Percentiles rank a stretch among this genome's conserved stretches.
Conservation (phyloP, 2,797 vertebrate genomes). For the Prionace glauca region DNA sequence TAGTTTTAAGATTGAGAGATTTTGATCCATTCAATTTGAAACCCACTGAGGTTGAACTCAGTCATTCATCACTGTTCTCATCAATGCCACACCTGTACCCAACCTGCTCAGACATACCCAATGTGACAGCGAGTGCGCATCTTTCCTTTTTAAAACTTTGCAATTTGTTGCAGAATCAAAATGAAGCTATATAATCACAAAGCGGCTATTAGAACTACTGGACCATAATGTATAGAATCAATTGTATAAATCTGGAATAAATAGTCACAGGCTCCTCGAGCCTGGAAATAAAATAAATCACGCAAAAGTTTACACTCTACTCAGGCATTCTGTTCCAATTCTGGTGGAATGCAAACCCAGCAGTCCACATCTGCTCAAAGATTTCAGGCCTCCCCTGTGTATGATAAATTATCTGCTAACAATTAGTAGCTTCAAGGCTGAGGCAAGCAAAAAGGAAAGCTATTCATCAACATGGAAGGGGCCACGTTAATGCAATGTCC, state of each 20-base stretch:
- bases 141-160: background rate
- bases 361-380: conserved; percentile 1
- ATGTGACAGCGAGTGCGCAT: background rate
- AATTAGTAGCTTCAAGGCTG: conserved; percentile 30
- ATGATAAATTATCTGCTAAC: conserved; percentile 9
- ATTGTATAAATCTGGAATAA: background rate
- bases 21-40: background rate
- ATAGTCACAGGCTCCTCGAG: background rate
- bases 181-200: background rate
- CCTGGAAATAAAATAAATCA: background rate
- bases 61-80: background rate
- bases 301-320: background rate
- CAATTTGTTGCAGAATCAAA: background rate
- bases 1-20: background rate
- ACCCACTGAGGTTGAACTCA: background rate
- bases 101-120: background rate
- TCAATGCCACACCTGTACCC: background rate
- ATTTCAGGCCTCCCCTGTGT: conserved; percentile 21
- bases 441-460: background rate
- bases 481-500: background rate
- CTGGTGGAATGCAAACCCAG: background rate
- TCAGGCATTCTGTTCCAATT: background rate
- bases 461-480: background rate
- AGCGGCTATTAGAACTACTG: background rate
- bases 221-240: background rate